Base-by-base conservation (phyloP, 1,140 invertebrate species). In the Archegozetes longisetosus region DNA sequence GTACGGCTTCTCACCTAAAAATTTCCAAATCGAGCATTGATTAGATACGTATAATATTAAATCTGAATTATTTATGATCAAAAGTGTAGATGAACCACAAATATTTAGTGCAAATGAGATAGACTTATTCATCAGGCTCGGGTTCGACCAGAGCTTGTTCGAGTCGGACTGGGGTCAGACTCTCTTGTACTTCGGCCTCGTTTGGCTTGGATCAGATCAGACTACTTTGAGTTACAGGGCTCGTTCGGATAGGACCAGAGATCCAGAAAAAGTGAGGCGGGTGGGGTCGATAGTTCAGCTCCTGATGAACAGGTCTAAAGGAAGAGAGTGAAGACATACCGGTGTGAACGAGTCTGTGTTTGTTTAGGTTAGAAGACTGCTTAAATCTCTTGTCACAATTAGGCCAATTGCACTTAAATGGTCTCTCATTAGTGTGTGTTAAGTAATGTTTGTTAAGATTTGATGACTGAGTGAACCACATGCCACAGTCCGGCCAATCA, bases 341-440 rank as follows among this genome's bases (percentile, higher is more conserved):
- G 58, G 69, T 67, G 58, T 70, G 69, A 49, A 67, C 64, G 17
- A 69, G 51, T 20, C 56, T 49, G 58, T 70, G 69, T 55, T 70
- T 70, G 40, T 66, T 65, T 1, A 70, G 62, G 61, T 70, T 70
- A 20, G 66, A 66, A 17, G 66, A 65, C 2, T 68, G 70, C 12
- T 66, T 68, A 58, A 71, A 70, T 23, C 66, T 63, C 57, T 69
- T 68, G 2, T 60, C 62, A 64, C 69, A 71, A 27, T 81, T 67
- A 64, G 67, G 29, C 67, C 69, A 58, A 66, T 67, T 2, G 66
- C 62, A 63, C 20, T 50, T 28, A 47, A 62, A 63, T 46, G 62
- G 62, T 24, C 50, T 27, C 25, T 63, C 62, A 26, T 61, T 61
- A 0, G 62, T 63, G 28, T 63, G 62, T 20, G 60, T 63, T 25